Conservation (phyloP, 2,797 vertebrate genomes). For the Alectoris magna region DNA sequence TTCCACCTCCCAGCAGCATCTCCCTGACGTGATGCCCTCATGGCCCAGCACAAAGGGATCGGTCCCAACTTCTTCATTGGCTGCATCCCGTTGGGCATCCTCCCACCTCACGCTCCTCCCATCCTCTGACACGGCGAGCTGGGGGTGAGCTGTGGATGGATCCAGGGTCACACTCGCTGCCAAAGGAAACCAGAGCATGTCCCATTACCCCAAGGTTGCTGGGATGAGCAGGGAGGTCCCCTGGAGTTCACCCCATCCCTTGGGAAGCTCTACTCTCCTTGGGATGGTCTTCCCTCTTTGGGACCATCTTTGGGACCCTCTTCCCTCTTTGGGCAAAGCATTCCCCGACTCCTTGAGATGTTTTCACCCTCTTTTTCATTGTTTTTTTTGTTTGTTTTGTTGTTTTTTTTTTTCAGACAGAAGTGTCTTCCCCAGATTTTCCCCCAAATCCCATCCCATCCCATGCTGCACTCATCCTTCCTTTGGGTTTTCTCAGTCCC, state of each 20-base stretch:
- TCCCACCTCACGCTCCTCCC: conserved; percentile 77
- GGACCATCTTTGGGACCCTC: too few relatives aligned
- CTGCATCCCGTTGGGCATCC: background rate
- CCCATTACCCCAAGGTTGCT: rapidly evolving
- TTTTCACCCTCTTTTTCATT: too few relatives aligned
- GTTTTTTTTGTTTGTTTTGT: background rate
- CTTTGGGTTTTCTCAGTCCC: background rate
- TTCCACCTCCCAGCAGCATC: conserved; percentile 85
- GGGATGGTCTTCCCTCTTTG: too few relatives aligned
- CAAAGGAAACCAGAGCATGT: background rate
- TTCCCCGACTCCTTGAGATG: rapidly evolving
- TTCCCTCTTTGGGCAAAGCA: too few relatives aligned
- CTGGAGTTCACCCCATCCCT: background rate
- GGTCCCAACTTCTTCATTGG: conserved; percentile 75
- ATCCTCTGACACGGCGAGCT: conserved; percentile 78
- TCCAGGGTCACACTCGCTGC: conserved; percentile 54
- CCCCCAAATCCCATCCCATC: background rate
- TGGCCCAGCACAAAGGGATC: conserved; percentile 83
- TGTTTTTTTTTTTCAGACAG: rapidly evolving
- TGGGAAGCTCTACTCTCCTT: background rate
- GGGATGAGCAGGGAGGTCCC: background rate
- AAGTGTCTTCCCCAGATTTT: background rate
- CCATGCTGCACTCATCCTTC: background rate
- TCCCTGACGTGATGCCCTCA: conserved; percentile 76
- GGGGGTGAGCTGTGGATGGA: conserved; percentile 81